A percentile compares a stretch with the other conserved stretches of the same genome.
These are phyloP conservation scores for Cordylochernes scorpioides DNA, from an alignment of 2,888 invertebrate species.

Conservation along the genomic window DNA sequence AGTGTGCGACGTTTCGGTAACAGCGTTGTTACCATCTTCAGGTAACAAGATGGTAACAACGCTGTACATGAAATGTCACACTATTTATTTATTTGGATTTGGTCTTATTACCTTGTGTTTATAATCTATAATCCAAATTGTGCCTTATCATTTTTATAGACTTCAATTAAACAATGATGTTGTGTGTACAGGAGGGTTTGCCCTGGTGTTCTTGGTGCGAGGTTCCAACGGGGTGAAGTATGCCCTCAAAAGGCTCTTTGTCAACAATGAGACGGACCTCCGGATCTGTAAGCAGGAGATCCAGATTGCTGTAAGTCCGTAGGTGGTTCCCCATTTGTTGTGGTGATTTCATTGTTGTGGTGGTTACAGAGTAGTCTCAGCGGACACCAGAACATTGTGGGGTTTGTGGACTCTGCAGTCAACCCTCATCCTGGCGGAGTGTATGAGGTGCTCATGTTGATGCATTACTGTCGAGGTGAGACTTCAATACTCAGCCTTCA, in stretches of 20 bases:
- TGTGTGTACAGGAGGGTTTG: conserved; percentile 52
- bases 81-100: no score
- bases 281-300: conserved; percentile 65
- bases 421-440: conserved; percentile 48
- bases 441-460: conserved; percentile 55
- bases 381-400: conserved; percentile 68
- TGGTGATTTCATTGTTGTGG: conserved; percentile 1
- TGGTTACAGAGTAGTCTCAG: conserved; percentile 34
- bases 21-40: no score
- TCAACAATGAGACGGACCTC: conserved; percentile 64
- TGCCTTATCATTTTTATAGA: no score
- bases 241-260: conserved; percentile 71
- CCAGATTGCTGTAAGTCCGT: conserved; percentile 49
- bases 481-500: neutral
- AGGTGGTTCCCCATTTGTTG: neutral
- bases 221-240: conserved; percentile 35
- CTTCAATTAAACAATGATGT: neutral
- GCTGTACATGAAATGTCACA: no score
- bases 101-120: no score
- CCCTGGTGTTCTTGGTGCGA: conserved; percentile 62
- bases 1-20: no score
- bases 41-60: no score
- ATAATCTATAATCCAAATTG: no score
- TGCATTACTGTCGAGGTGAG: conserved; percentile 36
- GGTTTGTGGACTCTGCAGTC: conserved; percentile 54